Conservation (phyloP, 2,797 vertebrate species). For the Paguma larvata region DNA sequence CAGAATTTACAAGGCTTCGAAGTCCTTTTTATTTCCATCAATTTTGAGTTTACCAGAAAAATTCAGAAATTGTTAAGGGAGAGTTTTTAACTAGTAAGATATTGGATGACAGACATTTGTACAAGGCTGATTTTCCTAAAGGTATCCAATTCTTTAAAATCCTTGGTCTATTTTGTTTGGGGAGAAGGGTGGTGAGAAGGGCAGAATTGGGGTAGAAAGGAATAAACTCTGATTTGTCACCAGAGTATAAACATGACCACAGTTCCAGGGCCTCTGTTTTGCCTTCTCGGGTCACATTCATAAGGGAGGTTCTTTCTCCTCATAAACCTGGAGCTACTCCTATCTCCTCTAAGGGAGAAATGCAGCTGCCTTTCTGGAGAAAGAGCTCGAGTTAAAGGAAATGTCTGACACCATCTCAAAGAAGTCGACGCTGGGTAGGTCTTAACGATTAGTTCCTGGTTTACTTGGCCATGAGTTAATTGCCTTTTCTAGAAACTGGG, state of each 20-base stretch:
- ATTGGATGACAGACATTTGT: neutral
- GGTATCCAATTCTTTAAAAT: neutral
- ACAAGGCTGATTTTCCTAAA: conserved; percentile 13
- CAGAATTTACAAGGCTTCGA: conserved; percentile 65
- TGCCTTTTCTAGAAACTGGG: neutral
- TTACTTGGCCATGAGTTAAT: conserved; percentile 1
- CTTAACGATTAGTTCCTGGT: neutral
- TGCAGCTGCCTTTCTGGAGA: neutral
- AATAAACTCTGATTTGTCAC: conserved; percentile 28
- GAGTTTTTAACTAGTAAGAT: neutral
- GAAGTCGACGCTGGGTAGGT: neutral
- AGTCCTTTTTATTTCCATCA: conserved; percentile 5
- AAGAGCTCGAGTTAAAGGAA: neutral
- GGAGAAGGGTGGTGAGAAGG: neutral
- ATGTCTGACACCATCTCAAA: neutral
- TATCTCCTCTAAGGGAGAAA: neutral
- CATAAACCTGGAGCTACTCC: neutral
- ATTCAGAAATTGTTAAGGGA: neutral
- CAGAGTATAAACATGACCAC: neutral
- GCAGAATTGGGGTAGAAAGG: neutral
- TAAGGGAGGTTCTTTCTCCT: neutral
- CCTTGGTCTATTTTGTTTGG: neutral
- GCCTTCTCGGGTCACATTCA: neutral
- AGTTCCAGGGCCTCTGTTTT: neutral
- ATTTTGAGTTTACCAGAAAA: conserved; percentile 43